phyloP scores from a whole-genome alignment of 37 sponge, comb jelly and placozoan species.

The Agelas oroides region DNA sequence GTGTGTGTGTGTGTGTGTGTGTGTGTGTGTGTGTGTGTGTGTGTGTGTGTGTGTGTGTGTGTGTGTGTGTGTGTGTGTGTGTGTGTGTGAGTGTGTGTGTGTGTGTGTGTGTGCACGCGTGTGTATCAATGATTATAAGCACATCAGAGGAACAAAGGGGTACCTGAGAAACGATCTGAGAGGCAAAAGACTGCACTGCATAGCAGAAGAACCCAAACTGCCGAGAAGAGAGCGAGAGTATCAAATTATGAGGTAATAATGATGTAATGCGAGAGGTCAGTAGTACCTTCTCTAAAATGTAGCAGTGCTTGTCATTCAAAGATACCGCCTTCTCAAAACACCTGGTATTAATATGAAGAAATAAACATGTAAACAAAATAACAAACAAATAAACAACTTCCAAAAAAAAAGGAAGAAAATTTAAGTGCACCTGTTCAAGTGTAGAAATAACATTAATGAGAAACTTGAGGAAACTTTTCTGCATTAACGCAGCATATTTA shows the following conservation, averaged over 20 bases:
- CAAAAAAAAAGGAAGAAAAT: too few species aligned
- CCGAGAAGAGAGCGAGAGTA: not conserved
- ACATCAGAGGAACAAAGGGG: too few species aligned
- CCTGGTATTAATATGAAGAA: conserved; percentile 16
- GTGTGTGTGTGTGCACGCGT: not conserved
- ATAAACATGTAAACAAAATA: not conserved
- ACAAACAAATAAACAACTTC: not conserved
- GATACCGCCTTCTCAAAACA: conserved; percentile 72
- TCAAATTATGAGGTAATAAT: not conserved
- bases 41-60: conserved; percentile 59
- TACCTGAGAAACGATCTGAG: conserved; percentile 51
- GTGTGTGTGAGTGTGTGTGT: conserved; percentile 47
- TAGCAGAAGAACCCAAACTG: conserved; percentile 81
- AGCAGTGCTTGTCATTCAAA: conserved; percentile 57
- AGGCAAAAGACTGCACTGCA: conserved; percentile 58
- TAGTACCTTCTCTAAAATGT: conserved; percentile 66
- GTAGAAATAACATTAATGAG: too few species aligned
- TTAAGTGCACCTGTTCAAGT: too few species aligned
- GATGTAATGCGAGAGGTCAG: not conserved
- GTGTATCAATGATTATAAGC: too few species aligned
- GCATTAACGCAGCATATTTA: too few species aligned
- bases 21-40: conserved; percentile 59
- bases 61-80: conserved; percentile 54
- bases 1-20: conserved; percentile 60
- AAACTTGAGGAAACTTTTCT: too few species aligned